phyloP scores from a whole-genome alignment of 2,888 invertebrate genomes.

The Lissocephala sabroskyi region DNA sequence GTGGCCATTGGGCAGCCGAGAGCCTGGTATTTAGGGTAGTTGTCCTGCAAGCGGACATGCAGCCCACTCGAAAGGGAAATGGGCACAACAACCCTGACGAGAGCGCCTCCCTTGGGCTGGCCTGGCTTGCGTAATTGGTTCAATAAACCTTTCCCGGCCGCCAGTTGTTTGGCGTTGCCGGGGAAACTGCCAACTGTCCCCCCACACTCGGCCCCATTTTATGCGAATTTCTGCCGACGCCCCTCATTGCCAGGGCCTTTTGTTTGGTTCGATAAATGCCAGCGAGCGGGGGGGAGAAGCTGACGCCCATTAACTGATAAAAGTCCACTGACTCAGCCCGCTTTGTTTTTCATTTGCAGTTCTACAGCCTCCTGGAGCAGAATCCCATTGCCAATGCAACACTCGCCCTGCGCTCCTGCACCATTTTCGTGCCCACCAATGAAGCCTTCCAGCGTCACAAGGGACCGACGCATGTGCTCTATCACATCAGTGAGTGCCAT shows the following conservation, averaged over 20 bases:
- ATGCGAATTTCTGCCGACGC: not conserved
- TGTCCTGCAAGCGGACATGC: not conserved
- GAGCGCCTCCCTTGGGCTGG: constrained; percentile 2
- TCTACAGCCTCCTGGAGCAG: constrained; percentile 81
- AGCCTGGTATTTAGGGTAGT: constrained; percentile 44
- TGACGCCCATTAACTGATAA: constrained; percentile 12
- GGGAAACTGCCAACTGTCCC: constrained; percentile 32
- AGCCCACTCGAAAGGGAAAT: constrained; percentile 23
- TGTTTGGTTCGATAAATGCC: constrained; percentile 29
- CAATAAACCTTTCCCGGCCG: constrained; percentile 49
- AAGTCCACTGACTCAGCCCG: not conserved
- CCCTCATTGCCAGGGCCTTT: constrained; percentile 3
- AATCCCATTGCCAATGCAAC: constrained; percentile 83
- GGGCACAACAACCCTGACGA: constrained; percentile 2
- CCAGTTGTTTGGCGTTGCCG: constrained; percentile 53
- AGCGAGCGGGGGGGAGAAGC: too few relatives aligned
- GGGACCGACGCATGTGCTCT: constrained; percentile 78
- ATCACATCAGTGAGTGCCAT: constrained; percentile 85
- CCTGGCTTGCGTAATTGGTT: constrained; percentile 55
- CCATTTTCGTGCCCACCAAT: constrained; percentile 92
- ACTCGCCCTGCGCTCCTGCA: constrained; percentile 82
- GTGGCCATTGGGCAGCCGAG: constrained; percentile 29
- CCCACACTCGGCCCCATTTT: constrained; percentile 14
- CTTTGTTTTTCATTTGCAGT: constrained; percentile 74
- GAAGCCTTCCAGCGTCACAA: constrained; percentile 85